Base-by-base conservation (phyloP, 1,140 invertebrate species). In the Alviniconcha marisindica region DNA sequence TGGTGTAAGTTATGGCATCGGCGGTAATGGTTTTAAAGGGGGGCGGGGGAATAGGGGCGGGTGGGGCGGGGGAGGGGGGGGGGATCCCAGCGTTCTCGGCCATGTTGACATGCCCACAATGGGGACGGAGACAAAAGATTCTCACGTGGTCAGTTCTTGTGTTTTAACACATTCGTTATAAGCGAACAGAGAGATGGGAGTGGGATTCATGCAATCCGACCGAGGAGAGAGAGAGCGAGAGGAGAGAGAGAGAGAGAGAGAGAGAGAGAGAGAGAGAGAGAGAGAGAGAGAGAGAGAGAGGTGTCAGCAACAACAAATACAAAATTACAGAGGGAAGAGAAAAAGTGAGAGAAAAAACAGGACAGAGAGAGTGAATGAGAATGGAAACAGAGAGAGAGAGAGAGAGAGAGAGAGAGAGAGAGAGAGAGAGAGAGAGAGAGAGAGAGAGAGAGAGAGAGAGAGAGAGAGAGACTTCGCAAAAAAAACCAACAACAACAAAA, bases 211-310 rank as follows among this genome's bases (percentile, higher is more conserved):
- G n/a, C n/a, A n/a, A n/a, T n/a, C n/a, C n/a, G n/a, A n/a, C n/a
- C n/a, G n/a, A n/a, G n/a, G 56, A 60, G 56, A 60, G 56, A 60
- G 56, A n/a, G 66, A 71, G 66, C 14, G 66, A 71, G 66, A 71
- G 66, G 66, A 33, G 31, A 38, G 66, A 60, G 56, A 60, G 56
- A 60, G 56, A 60, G 24, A 60, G 56, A 60, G 56, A 60, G 56
- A 60, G 56, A 60, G 56, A 60, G 24, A 60, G 56, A 60, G 56
- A 60, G 66, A 71, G 66, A 71, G 66, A 71, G 66, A 71, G 66
- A 71, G 66, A 71, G 66, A 33, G 10, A 38, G 66, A 60, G 66
- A 71, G 66, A 71, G 66, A 71, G 66, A 71, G 66, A 71, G 66
- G 36, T 14, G n/a, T 7, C 10, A n/a, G n/a, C 10, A 66, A n/a